Conservation (phyloP, 92 coral and sea anemone genomes). For the Parazoanthus darwini region DNA sequence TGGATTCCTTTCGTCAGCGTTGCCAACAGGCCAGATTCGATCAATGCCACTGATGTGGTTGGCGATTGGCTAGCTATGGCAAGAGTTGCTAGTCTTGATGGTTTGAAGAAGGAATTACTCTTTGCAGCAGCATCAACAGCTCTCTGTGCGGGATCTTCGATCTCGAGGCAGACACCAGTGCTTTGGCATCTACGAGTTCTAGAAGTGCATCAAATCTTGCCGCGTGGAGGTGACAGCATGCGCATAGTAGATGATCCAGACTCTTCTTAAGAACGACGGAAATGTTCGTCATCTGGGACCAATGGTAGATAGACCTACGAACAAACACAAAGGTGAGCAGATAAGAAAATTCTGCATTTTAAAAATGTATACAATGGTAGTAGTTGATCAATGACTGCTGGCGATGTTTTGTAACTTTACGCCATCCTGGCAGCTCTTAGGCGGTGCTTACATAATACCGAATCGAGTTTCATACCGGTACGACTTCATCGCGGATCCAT, state of each 20-base stretch:
- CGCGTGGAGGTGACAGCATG: conserved; percentile 72
- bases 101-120: conserved; percentile 44
- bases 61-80: conserved; percentile 69
- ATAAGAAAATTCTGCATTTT: no score
- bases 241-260: conserved; percentile 80
- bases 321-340: neutral
- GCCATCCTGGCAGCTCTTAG: no score
- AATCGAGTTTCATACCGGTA: no score
- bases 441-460: no score
- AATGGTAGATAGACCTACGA: conserved; percentile 72
- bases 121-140: conserved; percentile 29
- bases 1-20: conserved; percentile 57
- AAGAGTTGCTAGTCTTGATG: conserved; percentile 64
- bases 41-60: conserved; percentile 55
- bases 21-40: conserved; percentile 76
- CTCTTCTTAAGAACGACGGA: conserved; percentile 80
- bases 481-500: no score
- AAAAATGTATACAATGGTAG: no score
- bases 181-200: conserved; percentile 64
- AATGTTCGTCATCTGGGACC: conserved; percentile 66
- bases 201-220: conserved; percentile 70
- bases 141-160: conserved; percentile 43
- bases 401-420: no score
- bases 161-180: conserved; percentile 44
- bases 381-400: neutral